Percentiles rank a stretch among this genome's conserved stretches.
Conservation (phyloP, 2,113 vertebrate species). For the Ptilonorhynchus violaceus region DNA sequence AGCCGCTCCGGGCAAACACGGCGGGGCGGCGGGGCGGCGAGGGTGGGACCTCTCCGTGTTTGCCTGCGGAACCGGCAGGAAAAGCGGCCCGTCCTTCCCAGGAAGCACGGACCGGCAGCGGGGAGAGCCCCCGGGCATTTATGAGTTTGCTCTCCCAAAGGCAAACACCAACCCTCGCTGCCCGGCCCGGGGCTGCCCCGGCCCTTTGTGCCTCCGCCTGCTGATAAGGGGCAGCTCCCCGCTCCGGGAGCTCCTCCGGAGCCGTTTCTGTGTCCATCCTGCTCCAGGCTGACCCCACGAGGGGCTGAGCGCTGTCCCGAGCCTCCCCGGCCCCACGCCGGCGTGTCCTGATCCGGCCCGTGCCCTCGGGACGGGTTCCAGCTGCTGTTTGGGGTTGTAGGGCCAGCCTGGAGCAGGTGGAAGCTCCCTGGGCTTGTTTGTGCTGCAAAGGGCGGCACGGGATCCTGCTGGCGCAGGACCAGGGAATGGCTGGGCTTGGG, state of each 20-base stretch:
- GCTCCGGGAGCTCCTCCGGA: background rate
- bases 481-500: background rate
- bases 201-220: constrained; percentile 26
- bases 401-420: background rate
- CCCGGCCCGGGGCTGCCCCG: constrained; percentile 3
- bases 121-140: constrained; percentile 44
- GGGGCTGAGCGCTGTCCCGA: background rate
- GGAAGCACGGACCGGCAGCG: constrained; percentile 45
- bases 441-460: fast-evolving
- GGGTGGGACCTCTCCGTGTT: background rate
- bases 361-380: background rate
- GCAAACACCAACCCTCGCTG: constrained; percentile 50
- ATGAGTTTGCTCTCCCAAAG: constrained; percentile 67
- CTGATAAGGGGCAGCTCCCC: background rate
- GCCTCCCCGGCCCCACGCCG: background rate
- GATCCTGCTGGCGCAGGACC: background rate
- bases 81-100: background rate
- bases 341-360: fast-evolving
- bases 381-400: background rate
- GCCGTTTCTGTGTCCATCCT: background rate
- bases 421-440: background rate
- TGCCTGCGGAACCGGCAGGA: background rate
- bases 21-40: background rate
- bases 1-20: constrained; percentile 34
- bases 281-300: background rate